Evolutionary conservation across 2,888 invertebrate species (phyloP).

Genomic region (Tetanocera ferruginea): DNA sequence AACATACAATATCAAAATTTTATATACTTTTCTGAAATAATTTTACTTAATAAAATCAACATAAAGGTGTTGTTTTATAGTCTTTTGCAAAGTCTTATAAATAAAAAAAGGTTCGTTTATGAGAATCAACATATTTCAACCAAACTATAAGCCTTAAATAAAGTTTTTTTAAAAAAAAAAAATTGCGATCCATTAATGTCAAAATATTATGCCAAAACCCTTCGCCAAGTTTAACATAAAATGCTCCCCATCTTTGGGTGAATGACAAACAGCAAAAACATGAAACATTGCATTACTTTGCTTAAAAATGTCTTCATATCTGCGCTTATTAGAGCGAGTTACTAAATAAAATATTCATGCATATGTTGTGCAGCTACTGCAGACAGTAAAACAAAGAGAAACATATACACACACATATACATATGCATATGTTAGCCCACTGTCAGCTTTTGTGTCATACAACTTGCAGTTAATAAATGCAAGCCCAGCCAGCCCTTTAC

Average conservation of each 20-base stretch:
- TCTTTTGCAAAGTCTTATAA: too few species aligned
- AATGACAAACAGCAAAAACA: not conserved
- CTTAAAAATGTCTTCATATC: slow-evolving; percentile 29
- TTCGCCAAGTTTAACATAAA: not conserved
- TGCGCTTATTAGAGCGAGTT: slow-evolving; percentile 23
- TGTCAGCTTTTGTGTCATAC: not conserved
- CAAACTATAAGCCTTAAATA: too few species aligned
- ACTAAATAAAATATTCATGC: slow-evolving; percentile 32
- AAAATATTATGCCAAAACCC: slow-evolving; percentile 15
- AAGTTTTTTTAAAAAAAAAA: too few species aligned
- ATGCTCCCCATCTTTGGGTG: not conserved
- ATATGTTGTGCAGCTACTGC: not conserved
- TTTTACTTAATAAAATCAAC: too few species aligned
- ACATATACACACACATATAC: not conserved
- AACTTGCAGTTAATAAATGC: not conserved
- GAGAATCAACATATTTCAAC: too few species aligned
- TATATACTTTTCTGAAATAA: too few species aligned
- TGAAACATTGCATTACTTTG: not conserved
- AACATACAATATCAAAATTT: too few species aligned
- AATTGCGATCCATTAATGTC: slow-evolving; percentile 7
- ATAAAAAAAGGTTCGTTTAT: too few species aligned
- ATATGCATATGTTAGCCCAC: not conserved
- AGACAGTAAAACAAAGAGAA: not conserved
- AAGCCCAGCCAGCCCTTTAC: not conserved
- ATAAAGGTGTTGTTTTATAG: too few species aligned